phyloP scores from a whole-genome alignment of 2,797 vertebrate genomes.

The Phataginus tricuspis region DNA sequence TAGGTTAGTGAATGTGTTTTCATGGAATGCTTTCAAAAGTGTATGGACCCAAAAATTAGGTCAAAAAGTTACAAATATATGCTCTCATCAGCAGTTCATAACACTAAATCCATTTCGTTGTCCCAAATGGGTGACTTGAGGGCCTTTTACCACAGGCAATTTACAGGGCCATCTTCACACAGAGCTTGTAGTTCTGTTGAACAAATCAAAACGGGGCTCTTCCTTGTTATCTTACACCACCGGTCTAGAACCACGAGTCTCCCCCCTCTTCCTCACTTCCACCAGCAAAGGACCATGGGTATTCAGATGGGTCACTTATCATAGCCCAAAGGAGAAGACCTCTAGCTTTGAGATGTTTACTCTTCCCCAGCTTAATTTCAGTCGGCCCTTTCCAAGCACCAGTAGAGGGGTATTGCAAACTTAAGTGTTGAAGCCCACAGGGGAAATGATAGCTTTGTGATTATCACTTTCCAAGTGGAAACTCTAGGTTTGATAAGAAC shows the following conservation, averaged over 20 bases:
- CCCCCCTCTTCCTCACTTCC: neutral
- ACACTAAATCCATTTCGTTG: neutral
- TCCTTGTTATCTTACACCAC: neutral
- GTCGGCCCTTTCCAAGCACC: neutral
- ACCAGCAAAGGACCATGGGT: neutral
- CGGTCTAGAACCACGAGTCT: neutral
- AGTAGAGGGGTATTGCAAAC: neutral
- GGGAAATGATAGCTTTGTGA: neutral
- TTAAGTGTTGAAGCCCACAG: neutral
- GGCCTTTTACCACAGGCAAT: neutral
- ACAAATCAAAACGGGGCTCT: neutral
- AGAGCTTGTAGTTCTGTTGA: neutral
- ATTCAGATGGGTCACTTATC: neutral
- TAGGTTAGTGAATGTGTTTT: neutral
- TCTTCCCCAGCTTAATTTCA: neutral
- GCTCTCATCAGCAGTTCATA: constrained; percentile 1
- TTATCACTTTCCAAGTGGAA: neutral
- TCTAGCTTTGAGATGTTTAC: neutral
- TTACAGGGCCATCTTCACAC: neutral
- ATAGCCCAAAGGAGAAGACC: neutral
- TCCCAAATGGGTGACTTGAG: neutral
- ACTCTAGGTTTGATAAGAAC: neutral
- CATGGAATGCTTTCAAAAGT: neutral
- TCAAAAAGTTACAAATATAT: neutral
- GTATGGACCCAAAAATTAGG: neutral